Conservation (phyloP, 2,888 invertebrate genomes). For the Anorthoa munda region DNA sequence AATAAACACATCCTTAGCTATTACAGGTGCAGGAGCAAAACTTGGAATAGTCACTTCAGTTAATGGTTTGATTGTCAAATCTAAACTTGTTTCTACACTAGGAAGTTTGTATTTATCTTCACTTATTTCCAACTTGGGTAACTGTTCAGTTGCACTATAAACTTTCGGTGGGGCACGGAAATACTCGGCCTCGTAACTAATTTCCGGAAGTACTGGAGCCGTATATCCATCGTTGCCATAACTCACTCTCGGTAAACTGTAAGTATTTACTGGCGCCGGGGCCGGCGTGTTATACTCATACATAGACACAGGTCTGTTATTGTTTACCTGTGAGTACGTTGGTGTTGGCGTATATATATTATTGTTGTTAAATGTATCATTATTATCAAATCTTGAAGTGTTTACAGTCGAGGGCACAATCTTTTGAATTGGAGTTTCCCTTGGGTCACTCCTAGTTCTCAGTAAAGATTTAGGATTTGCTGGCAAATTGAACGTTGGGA, state of each 20-base stretch:
- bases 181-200: slow-evolving; percentile 80
- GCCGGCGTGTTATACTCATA: slow-evolving; percentile 72
- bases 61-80: slow-evolving; percentile 62
- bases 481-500: slow-evolving; percentile 93
- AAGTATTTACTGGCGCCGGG: slow-evolving; percentile 62
- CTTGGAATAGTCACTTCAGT: slow-evolving; percentile 49
- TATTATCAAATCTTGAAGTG: slow-evolving; percentile 64
- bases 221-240: slow-evolving; percentile 74
- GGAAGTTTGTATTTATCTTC: slow-evolving; percentile 49
- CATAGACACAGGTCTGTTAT: slow-evolving; percentile 76
- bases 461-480: slow-evolving; percentile 92
- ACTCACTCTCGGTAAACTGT: slow-evolving; percentile 66
- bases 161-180: slow-evolving; percentile 69
- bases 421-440: slow-evolving; percentile 71
- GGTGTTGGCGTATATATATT: slow-evolving; percentile 67
- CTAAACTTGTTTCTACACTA: slow-evolving; percentile 53
- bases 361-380: slow-evolving; percentile 73
- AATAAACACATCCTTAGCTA: background rate
- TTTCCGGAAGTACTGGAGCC: slow-evolving; percentile 74
- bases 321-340: slow-evolving; percentile 72
- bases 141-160: slow-evolving; percentile 58
- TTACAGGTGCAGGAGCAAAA: background rate
- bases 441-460: slow-evolving; percentile 82
- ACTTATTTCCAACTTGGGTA: slow-evolving; percentile 49
- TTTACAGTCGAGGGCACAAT: slow-evolving; percentile 69